phyloP scores from a whole-genome alignment of 1,140 invertebrate genomes.

The Planococcus citri region DNA sequence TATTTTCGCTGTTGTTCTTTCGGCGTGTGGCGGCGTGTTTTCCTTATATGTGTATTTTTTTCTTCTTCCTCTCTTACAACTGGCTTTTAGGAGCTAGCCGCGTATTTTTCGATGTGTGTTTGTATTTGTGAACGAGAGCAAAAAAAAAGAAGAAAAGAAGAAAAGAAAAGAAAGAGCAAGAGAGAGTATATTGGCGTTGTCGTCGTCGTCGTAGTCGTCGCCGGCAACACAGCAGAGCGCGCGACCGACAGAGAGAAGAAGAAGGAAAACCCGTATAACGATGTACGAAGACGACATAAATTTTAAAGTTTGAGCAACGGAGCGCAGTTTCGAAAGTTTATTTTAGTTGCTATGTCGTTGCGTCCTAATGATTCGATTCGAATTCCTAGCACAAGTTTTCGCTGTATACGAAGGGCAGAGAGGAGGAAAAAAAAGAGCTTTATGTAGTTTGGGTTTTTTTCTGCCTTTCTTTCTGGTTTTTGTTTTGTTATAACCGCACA shows the following conservation, averaged over 20 bases:
- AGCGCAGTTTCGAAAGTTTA: slow-evolving; percentile 19
- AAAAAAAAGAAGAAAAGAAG: too few relatives aligned
- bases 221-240: background rate
- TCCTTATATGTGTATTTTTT: too few relatives aligned
- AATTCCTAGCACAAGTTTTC: slow-evolving; percentile 16
- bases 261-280: slow-evolving; percentile 5
- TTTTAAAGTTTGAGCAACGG: slow-evolving; percentile 19
- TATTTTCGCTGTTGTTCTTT: background rate
- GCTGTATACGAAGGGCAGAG: background rate
- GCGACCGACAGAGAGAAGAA: background rate
- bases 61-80: background rate
- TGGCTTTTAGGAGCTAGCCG: background rate
- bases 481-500: slow-evolving; percentile 9
- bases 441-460: slow-evolving; percentile 15
- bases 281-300: slow-evolving; percentile 20
- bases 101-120: background rate
- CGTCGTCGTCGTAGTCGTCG: background rate
- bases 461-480: background rate
- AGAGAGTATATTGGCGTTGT: background rate
- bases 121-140: background rate
- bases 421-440: background rate
- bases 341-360: slow-evolving; percentile 19
- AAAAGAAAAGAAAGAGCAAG: too few relatives aligned
- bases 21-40: background rate
- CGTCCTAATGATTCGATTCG: slow-evolving; percentile 20